phyloP scores from a whole-genome alignment of 2,888 invertebrate species.

The Meta bourneti region DNA sequence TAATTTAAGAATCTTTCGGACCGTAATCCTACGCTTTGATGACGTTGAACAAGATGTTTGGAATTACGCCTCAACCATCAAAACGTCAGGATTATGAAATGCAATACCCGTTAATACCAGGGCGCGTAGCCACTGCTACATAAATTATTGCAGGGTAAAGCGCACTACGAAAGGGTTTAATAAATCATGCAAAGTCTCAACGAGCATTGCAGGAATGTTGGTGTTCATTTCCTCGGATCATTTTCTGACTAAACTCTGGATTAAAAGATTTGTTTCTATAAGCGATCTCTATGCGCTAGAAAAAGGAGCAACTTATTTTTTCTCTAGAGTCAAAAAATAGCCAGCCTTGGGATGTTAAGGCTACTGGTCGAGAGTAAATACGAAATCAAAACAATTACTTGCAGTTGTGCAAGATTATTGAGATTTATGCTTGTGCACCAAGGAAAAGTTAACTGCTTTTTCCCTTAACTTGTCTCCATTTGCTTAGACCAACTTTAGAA shows the following conservation, averaged over 20 bases:
- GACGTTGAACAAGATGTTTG: constrained; percentile 3
- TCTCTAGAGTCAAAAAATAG: too few species aligned
- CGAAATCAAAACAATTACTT: too few species aligned
- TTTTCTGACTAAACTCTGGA: neutral
- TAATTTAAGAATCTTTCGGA: neutral
- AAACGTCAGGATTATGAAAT: neutral
- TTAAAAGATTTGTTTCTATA: neutral
- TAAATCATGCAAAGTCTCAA: neutral
- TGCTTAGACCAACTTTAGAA: too few species aligned
- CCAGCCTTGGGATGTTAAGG: too few species aligned
- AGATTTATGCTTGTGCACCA: too few species aligned
- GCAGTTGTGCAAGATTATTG: too few species aligned
- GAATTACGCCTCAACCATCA: neutral
- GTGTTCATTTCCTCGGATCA: neutral
- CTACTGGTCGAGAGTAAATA: too few species aligned
- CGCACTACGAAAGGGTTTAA: neutral
- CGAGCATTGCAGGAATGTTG: neutral
- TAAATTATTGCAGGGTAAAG: neutral
- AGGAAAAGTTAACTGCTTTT: too few species aligned
- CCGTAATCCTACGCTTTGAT: constrained; percentile 5
- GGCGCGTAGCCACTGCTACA: neutral
- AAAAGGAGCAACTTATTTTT: neutral
- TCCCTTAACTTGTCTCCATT: too few species aligned
- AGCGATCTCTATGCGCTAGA: neutral
- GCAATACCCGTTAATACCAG: neutral